phyloP scores from a whole-genome alignment of 2,888 invertebrate species.

The Drosophila kambysellisi region DNA sequence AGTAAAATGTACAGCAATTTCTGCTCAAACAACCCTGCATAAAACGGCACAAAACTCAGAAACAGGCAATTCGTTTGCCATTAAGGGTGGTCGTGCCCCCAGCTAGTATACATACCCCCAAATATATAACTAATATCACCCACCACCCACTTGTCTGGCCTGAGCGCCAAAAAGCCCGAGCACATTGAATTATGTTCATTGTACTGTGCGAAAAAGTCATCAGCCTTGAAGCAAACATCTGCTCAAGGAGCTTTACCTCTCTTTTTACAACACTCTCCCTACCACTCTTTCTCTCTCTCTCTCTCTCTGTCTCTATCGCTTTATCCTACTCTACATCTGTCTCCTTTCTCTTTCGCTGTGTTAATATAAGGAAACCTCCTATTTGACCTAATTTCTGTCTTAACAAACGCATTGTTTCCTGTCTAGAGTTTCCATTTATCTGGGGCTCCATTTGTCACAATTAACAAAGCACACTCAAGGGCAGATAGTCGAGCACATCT shows the following conservation, averaged over 20 bases:
- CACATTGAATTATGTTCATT: slow-evolving; percentile 57
- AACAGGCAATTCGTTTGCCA: slow-evolving; percentile 57
- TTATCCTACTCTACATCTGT: neutral
- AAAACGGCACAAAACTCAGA: slow-evolving; percentile 12
- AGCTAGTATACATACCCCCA: neutral
- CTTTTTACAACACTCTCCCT: neutral
- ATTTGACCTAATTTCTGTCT: slow-evolving; percentile 53
- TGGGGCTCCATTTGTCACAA: slow-evolving; percentile 31
- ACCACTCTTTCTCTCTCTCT: neutral
- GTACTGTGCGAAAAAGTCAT: slow-evolving; percentile 53
- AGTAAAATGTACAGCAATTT: slow-evolving; percentile 39
- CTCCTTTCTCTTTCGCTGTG: neutral
- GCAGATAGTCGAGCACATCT: neutral
- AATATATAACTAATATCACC: neutral
- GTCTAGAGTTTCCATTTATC: slow-evolving; percentile 25
- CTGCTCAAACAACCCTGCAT: slow-evolving; percentile 10
- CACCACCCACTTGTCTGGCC: slow-evolving; percentile 40
- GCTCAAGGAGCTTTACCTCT: slow-evolving; percentile 15
- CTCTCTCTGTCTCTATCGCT: neutral
- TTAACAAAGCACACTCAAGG: slow-evolving; percentile 8
- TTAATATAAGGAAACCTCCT: slow-evolving; percentile 33
- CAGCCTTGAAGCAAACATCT: slow-evolving; percentile 46
- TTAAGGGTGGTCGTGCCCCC: slow-evolving; percentile 51
- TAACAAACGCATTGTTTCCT: slow-evolving; percentile 39
- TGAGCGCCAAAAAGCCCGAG: slow-evolving; percentile 4